Base-by-base conservation (phyloP, 2,888 invertebrate species). In the Barypeithes pellucidus region DNA sequence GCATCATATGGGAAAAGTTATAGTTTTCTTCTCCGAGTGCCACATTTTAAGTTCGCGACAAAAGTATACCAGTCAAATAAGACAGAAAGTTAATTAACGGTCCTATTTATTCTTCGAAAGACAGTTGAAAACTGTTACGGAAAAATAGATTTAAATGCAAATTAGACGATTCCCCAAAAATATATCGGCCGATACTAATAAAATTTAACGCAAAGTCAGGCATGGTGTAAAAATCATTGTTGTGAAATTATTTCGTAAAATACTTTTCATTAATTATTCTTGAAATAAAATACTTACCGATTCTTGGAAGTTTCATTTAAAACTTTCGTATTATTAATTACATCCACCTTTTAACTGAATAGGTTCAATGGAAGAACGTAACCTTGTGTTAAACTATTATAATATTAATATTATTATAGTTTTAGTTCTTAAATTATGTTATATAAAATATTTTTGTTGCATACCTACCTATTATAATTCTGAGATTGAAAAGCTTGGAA, bases 321-420 rank as follows among this genome's bases (percentile, higher is more conserved):
- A 57, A 57, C 14, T 57, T 18, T 9, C 8, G 12, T 16, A 12
- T n/a, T 52, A 57, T 57, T 57, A 57, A 57, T 57, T 57, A 57
- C 8, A 57, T 14, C 33, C 9, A 2, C 54, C 8, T 16, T 57
- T 57, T 33, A 8, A 57, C 24, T 33, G 54, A 57, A 57, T 33
- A 57, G 54, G 33, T 33, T 24, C 11, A 57, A 57, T 57, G 8
- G 54, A 33, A 54, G 14, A 54, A 57, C 16, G 22, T 57, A 57
- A 57, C 54, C 54, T 57, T 57, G 54, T 7, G 24, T 22, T 57
- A 57, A 57, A 33, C 29, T 14, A 33, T 24, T 54, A 33, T 33
- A 24, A 54, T 16, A 33, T 33, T 57, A 33, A 11, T 33, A 11
- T 29, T 18, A 18, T 33, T 57, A 29, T 18, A 57, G 33, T 57